Percentiles rank a stretch among this genome's conserved stretches.
These are phyloP conservation scores for Xenopus laevis DNA, from an alignment of 2,113 vertebrate genomes.

Conservation along the genomic window DNA sequence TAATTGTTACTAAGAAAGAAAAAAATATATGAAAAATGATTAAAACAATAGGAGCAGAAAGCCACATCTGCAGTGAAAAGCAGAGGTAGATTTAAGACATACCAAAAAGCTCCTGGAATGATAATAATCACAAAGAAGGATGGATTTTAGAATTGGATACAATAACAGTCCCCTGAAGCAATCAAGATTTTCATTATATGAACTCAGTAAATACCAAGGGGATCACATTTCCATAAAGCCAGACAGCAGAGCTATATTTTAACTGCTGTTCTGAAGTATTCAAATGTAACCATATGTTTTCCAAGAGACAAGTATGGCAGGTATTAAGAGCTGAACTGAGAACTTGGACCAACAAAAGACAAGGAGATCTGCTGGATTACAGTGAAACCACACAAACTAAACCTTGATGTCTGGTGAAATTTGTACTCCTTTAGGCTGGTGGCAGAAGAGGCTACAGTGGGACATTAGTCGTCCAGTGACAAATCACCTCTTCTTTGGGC, in stretches of 20 bases:
- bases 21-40: too few relatives aligned
- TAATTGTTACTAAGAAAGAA: too few relatives aligned
- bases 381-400: too few relatives aligned
- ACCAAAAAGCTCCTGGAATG: not conserved
- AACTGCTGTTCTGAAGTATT: not conserved
- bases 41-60: too few relatives aligned
- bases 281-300: conserved; percentile 6
- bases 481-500: too few relatives aligned
- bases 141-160: conserved; percentile 7
- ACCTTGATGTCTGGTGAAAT: too few relatives aligned
- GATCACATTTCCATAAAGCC: conserved; percentile 5
- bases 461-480: too few relatives aligned
- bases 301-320: not conserved
- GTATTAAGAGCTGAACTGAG: not conserved
- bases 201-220: not conserved
- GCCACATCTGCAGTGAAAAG: not conserved
- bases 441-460: too few relatives aligned
- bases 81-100: not conserved
- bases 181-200: conserved; percentile 14
- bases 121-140: not conserved
- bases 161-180: conserved; percentile 15
- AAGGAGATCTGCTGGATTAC: too few relatives aligned
- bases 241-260: not conserved
- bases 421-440: too few relatives aligned
- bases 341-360: not conserved